These are phyloP conservation scores for Labeo rohita DNA, from an alignment of 2,113 vertebrate species.

Conservation along the genomic window DNA sequence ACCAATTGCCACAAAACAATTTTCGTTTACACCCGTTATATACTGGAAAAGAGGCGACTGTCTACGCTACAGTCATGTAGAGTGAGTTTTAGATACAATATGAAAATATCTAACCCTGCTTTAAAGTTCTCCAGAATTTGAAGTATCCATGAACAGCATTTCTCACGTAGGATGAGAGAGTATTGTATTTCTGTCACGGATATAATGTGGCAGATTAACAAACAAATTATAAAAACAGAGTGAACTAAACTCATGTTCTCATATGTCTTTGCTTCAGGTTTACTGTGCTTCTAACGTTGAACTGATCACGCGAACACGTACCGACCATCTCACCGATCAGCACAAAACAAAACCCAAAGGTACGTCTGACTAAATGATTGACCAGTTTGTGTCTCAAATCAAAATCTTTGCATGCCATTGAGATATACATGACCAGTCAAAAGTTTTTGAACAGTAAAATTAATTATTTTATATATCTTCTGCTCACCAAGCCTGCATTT, in stretches of 20 bases:
- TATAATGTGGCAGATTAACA: not conserved
- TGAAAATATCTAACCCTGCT: not conserved
- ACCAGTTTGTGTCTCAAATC: not conserved
- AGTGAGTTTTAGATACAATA: not conserved
- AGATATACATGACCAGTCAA: not conserved
- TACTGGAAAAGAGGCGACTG: not conserved
- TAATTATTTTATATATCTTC: too few species aligned
- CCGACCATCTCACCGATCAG: conserved; percentile 93
- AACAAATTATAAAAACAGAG: not conserved
- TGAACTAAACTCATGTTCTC: not conserved
- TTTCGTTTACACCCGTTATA: not conserved
- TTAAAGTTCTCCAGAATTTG: not conserved
- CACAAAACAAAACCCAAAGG: conserved; percentile 96
- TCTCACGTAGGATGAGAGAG: not conserved
- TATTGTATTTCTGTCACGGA: not conserved
- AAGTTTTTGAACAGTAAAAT: too few species aligned
- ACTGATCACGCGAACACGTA: conserved; percentile 94
- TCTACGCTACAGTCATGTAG: not conserved
- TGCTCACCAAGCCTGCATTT: too few species aligned
- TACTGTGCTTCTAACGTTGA: conserved; percentile 97
- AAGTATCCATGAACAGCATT: not conserved
- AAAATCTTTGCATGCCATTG: not conserved
- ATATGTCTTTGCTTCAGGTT: conserved; percentile 76
- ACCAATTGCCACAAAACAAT: conserved; percentile 5
- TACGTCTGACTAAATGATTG: conserved; percentile 52